A percentile compares a stretch with the other conserved stretches of the same genome.
Evolutionary conservation across 2,888 invertebrate species (phyloP).

Genomic region (Ophion ventricosus): DNA sequence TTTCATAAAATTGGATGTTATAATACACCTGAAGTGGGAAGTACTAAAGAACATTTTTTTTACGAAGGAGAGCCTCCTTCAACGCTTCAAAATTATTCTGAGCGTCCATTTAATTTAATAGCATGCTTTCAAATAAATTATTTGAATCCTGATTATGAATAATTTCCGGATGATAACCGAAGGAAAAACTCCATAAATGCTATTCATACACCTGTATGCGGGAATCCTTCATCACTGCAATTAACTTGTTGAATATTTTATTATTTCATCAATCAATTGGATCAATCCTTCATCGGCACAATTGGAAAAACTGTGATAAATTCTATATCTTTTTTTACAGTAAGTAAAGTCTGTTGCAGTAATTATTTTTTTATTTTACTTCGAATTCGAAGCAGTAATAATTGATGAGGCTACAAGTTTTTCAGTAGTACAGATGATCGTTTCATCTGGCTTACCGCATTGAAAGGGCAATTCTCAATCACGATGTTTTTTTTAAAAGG

Average conservation of each 20-base stretch:
- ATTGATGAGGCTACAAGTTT: too few relatives aligned
- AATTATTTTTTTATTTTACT: too few relatives aligned
- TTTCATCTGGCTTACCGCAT: too few relatives aligned
- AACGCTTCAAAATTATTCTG: not conserved
- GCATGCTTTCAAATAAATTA: not conserved
- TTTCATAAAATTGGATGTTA: not conserved
- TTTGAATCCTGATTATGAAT: not conserved
- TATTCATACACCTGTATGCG: not conserved
- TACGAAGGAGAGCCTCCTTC: not conserved
- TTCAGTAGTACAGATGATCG: too few relatives aligned
- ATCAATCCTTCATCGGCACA: not conserved
- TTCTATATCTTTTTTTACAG: not conserved
- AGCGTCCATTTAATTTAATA: not conserved
- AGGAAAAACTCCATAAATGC: not conserved
- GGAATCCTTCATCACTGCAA: not conserved
- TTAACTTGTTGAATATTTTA: not conserved
- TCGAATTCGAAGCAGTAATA: too few relatives aligned
- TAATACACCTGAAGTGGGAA: constrained; percentile 5
- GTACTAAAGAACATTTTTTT: not conserved
- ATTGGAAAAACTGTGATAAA: not conserved
- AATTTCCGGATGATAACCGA: not conserved
- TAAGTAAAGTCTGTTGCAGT: too few relatives aligned
- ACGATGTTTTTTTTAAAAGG: too few relatives aligned
- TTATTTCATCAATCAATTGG: not conserved
- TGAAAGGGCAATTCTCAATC: too few relatives aligned